Conservation (phyloP, 2,888 invertebrate species). For the Odontothrips loti region DNA sequence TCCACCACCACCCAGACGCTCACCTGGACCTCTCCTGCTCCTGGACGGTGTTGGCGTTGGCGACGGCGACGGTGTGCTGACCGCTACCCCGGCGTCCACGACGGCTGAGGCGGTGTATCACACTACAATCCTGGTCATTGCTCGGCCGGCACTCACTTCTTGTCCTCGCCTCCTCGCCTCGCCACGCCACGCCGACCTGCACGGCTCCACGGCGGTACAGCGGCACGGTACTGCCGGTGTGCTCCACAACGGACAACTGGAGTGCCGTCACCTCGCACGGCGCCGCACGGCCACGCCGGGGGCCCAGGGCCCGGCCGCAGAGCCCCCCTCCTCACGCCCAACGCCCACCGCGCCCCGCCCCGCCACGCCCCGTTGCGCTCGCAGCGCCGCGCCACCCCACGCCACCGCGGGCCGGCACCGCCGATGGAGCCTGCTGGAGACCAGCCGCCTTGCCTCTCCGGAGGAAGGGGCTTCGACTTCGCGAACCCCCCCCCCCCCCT, state of each 20-base stretch:
- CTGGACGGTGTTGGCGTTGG: not conserved
- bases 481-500: not conserved
- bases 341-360: not conserved
- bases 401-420: not conserved
- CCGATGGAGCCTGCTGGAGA: not conserved
- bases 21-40: not conserved
- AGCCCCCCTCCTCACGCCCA: not conserved
- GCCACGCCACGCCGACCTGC: not conserved
- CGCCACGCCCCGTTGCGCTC: not conserved
- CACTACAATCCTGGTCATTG: not conserved
- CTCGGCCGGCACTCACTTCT: not conserved
- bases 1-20: not conserved
- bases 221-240: not conserved
- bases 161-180: not conserved
- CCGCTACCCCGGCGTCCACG: not conserved
- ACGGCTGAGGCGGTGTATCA: not conserved
- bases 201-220: not conserved
- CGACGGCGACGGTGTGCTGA: not conserved
- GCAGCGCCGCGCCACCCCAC: not conserved
- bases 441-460: not conserved
- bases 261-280: not conserved
- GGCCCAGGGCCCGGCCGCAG: not conserved
- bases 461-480: slow-evolving; percentile 7
- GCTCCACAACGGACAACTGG: not conserved
- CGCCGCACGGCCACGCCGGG: not conserved